Conservation (phyloP, 2,113 vertebrate genomes). For the Cervus canadensis region DNA sequence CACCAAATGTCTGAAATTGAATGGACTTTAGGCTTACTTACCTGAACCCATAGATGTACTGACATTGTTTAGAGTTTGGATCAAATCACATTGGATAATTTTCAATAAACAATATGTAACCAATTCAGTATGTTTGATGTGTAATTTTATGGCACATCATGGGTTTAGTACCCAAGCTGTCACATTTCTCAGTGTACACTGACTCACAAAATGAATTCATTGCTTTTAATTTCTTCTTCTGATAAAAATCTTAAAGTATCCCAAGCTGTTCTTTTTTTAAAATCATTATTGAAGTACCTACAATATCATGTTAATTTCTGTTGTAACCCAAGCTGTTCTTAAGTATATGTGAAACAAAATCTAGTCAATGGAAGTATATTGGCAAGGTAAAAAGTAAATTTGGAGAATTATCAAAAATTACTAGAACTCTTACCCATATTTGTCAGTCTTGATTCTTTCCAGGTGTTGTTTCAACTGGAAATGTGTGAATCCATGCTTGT, state of each 20-base stretch:
- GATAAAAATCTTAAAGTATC: background rate
- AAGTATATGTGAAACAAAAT: background rate
- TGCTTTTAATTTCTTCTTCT: background rate
- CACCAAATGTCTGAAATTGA: background rate
- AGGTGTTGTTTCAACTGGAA: background rate
- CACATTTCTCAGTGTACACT: background rate
- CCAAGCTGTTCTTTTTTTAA: background rate
- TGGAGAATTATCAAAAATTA: background rate
- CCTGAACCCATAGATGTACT: background rate
- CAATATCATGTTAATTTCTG: background rate
- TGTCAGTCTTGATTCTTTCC: background rate
- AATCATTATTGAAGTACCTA: background rate
- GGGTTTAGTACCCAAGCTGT: background rate
- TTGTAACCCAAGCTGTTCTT: background rate
- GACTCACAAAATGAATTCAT: background rate
- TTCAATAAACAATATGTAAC: background rate
- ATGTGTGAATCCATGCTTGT: background rate
- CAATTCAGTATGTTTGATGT: background rate
- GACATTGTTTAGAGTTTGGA: background rate
- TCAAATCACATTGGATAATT: background rate
- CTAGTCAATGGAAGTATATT: background rate
- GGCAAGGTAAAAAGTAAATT: background rate
- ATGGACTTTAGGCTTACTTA: background rate
- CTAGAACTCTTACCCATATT: background rate
- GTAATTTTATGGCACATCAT: background rate